These are phyloP conservation scores for Rhagonycha fulva DNA, from an alignment of 2,888 invertebrate species.

Conservation along the genomic window DNA sequence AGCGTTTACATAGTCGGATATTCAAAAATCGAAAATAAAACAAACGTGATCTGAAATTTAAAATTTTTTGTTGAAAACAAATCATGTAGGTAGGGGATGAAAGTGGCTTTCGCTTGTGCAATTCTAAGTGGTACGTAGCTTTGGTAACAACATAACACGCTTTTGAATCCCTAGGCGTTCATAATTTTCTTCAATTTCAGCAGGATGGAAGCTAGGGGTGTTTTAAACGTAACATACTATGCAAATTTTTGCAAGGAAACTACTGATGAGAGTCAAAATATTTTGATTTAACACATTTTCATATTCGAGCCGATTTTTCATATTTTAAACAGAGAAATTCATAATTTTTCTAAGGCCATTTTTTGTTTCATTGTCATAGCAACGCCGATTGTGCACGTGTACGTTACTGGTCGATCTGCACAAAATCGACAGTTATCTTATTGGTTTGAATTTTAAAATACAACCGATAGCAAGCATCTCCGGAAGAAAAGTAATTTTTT, in stretches of 20 bases:
- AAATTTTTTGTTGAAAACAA: not conserved
- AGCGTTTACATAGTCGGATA: not conserved
- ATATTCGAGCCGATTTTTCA: not conserved
- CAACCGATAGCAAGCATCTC: not conserved
- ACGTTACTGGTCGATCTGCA: not conserved
- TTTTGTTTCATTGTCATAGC: not conserved
- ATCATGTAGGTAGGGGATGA: not conserved
- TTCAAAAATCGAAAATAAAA: not conserved
- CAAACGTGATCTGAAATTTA: not conserved
- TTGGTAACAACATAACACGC: not conserved
- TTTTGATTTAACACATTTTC: not conserved
- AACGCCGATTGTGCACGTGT: not conserved
- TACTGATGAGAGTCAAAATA: not conserved
- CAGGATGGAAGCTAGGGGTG: not conserved
- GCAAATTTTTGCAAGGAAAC: not conserved
- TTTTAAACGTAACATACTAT: not conserved
- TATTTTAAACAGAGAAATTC: not conserved
- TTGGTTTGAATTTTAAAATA: not conserved
- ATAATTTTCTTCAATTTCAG: not conserved
- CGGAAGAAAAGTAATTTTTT: not conserved
- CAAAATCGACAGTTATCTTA: not conserved
- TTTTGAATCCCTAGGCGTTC: not conserved
- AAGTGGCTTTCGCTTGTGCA: not conserved
- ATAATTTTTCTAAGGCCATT: not conserved
- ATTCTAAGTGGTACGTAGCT: not conserved